Evolutionary conservation across 2,797 vertebrate species (phyloP).

Genomic region (Fringilla coelebs): DNA sequence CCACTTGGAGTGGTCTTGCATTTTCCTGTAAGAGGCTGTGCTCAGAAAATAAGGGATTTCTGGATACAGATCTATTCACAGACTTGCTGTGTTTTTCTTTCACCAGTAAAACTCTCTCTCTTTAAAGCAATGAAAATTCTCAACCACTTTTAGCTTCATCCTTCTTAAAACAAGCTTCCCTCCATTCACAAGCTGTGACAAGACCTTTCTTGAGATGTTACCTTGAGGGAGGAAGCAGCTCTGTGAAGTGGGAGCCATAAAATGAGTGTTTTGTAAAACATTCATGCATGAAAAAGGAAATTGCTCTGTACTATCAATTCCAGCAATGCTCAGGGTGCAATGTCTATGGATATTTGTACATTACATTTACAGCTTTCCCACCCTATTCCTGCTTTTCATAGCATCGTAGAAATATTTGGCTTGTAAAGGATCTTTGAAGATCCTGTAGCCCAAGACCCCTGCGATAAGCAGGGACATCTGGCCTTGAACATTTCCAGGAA

Average conservation of each 20-base stretch:
- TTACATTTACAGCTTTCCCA: background rate
- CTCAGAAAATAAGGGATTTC: background rate
- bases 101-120: background rate
- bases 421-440: background rate
- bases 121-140: background rate
- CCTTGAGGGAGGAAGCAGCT: background rate
- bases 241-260: background rate
- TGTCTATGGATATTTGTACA: background rate
- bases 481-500: background rate
- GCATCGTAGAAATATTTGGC: background rate
- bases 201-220: background rate
- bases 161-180: background rate
- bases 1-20: background rate
- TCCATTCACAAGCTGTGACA: background rate
- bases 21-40: background rate
- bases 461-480: background rate
- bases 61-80: background rate
- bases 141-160: background rate
- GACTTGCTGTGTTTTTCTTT: background rate
- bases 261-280: background rate
- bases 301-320: background rate
- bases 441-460: background rate
- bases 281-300: background rate
- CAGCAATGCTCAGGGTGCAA: background rate
- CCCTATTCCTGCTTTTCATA: background rate